Conservation (phyloP, 2,113 vertebrate species). For the Zosterops japonicus region DNA sequence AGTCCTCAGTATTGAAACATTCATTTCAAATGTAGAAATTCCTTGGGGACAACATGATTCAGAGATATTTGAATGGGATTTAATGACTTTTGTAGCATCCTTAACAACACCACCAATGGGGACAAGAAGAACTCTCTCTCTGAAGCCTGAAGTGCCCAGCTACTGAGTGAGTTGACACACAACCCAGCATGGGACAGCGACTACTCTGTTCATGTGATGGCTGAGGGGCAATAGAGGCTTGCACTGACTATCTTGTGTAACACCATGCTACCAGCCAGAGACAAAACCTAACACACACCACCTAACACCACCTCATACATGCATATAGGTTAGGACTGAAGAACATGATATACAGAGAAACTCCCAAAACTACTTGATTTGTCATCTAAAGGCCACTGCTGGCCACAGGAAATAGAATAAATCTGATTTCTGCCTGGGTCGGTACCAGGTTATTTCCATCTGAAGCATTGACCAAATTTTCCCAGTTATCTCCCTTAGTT, state of each 20-base stretch:
- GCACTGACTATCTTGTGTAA: neutral
- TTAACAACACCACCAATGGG: neutral
- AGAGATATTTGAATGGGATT: neutral
- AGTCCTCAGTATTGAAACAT: neutral
- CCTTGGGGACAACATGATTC: neutral
- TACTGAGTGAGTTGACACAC: neutral
- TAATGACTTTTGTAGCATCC: neutral
- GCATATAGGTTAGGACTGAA: neutral
- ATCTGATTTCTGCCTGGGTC: neutral
- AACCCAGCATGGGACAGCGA: neutral
- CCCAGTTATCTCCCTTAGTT: neutral
- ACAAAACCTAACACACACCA: neutral
- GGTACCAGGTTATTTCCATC: neutral
- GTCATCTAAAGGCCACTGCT: neutral
- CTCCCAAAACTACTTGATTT: neutral
- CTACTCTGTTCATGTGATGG: neutral
- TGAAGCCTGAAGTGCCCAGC: neutral
- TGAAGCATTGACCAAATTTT: neutral
- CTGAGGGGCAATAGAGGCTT: neutral
- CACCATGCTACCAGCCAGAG: neutral
- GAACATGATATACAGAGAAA: neutral
- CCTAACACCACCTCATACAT: neutral
- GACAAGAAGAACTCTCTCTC: neutral
- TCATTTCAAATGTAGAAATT: neutral
- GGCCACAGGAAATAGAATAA: neutral